These are phyloP conservation scores for Apis cerana DNA, from an alignment of 1,140 invertebrate species.

Conservation along the genomic window DNA sequence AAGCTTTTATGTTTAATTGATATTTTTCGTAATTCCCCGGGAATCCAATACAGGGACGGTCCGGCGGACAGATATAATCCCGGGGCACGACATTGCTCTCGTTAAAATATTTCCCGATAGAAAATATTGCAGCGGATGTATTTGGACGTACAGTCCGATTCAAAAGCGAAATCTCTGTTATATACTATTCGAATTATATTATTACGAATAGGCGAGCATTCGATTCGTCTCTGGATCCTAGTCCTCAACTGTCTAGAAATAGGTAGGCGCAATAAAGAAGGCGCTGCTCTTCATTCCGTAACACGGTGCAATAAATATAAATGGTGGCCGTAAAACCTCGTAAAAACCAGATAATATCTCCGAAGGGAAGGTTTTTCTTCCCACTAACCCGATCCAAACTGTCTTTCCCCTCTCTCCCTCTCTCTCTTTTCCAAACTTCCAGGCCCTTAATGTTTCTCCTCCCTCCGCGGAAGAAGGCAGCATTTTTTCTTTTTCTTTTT, in stretches of 20 bases:
- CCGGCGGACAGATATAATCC: constrained; percentile 75
- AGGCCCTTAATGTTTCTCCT: constrained; percentile 52
- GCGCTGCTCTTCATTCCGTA: constrained; percentile 47
- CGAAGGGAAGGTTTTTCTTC: constrained; percentile 46
- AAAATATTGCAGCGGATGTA: constrained; percentile 62
- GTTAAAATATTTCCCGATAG: constrained; percentile 76
- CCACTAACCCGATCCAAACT: constrained; percentile 42
- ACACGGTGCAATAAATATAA: constrained; percentile 65
- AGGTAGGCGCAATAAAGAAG: constrained; percentile 45
- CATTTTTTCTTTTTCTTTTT: constrained; percentile 42
- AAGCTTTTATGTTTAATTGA: constrained; percentile 75
- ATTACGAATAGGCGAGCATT: too few relatives aligned
- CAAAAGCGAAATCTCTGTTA: constrained; percentile 40
- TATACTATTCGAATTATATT: too few relatives aligned
- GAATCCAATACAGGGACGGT: constrained; percentile 70
- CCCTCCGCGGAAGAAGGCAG: constrained; percentile 42
- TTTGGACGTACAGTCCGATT: constrained; percentile 10
- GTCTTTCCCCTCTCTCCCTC: constrained; percentile 43
- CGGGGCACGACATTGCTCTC: constrained; percentile 71
- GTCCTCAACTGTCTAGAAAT: not conserved
- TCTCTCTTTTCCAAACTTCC: constrained; percentile 29
- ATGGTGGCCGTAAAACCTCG: constrained; percentile 68
- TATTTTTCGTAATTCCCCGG: constrained; percentile 73
- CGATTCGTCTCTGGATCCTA: too few relatives aligned
- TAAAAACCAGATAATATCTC: constrained; percentile 69